phyloP scores from a whole-genome alignment of 2,888 invertebrate species.

The Nipponacmea schrenckii region DNA sequence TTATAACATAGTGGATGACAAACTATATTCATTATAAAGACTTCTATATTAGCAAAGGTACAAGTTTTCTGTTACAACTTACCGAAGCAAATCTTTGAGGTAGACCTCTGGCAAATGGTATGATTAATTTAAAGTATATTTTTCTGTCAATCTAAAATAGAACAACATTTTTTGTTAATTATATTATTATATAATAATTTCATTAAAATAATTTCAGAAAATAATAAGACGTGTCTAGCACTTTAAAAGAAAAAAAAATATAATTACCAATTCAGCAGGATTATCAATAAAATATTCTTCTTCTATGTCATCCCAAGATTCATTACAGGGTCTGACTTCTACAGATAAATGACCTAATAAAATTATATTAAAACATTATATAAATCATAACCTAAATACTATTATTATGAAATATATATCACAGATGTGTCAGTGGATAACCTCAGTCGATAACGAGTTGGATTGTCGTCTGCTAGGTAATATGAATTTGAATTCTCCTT shows the following conservation, averaged over 20 bases:
- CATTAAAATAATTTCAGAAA: no score
- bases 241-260: no score
- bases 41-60: no score
- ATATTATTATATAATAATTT: no score
- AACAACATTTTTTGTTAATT: not conserved
- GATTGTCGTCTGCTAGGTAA: no score
- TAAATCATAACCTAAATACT: not conserved
- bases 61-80: constrained; percentile 10
- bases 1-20: no score
- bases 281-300: constrained; percentile 71
- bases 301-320: constrained; percentile 68
- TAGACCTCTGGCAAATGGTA: constrained; percentile 69
- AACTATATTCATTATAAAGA: no score
- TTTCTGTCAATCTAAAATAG: constrained; percentile 66
- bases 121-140: constrained; percentile 70
- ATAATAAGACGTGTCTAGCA: no score
- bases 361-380: not conserved
- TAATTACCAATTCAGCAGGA: constrained; percentile 68
- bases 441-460: no score
- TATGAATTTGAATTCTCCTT: no score
- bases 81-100: constrained; percentile 69
- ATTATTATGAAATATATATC: no score
- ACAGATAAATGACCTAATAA: constrained; percentile 57
- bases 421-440: no score
- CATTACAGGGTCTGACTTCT: constrained; percentile 69